Evolutionary conservation across 2,888 invertebrate genomes (phyloP).

Genomic region (Loripinus fragilis): DNA sequence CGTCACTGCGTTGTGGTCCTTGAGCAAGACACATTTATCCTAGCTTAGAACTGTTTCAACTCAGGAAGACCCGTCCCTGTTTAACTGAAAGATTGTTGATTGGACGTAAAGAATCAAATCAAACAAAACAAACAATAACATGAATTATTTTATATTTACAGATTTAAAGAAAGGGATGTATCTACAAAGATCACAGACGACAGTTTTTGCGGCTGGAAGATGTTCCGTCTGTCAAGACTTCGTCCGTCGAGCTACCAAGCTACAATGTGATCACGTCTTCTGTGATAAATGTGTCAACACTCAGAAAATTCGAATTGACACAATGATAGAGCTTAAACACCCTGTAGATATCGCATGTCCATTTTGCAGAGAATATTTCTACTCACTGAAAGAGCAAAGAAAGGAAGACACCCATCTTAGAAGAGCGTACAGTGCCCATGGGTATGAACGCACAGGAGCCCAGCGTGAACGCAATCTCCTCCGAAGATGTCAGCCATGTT

Average conservation of each 20-base stretch:
- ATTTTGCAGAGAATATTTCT: slow-evolving; percentile 49
- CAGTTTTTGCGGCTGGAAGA: neutral
- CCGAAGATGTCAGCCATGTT: slow-evolving; percentile 54
- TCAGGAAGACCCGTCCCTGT: too few species aligned
- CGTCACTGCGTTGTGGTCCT: too few species aligned
- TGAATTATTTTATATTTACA: too few species aligned
- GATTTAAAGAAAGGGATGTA: neutral
- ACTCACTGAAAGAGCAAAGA: neutral
- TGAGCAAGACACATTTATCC: too few species aligned
- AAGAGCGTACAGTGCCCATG: neutral
- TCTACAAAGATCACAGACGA: neutral
- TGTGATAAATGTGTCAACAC: slow-evolving; percentile 42
- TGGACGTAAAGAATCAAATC: too few species aligned
- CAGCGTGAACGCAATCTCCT: slow-evolving; percentile 4
- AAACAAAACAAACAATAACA: too few species aligned
- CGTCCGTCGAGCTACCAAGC: slow-evolving; percentile 10
- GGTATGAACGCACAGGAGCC: neutral
- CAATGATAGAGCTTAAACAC: slow-evolving; percentile 25
- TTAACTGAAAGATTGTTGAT: too few species aligned
- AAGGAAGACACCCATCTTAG: neutral
- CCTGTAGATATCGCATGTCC: slow-evolving; percentile 43
- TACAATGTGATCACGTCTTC: slow-evolving; percentile 50
- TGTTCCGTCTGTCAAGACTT: slow-evolving; percentile 49
- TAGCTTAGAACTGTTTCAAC: too few species aligned
- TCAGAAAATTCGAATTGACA: slow-evolving; percentile 34